Evolutionary conservation across 2,888 invertebrate species (phyloP).

Genomic region (Celastrina argiolus): DNA sequence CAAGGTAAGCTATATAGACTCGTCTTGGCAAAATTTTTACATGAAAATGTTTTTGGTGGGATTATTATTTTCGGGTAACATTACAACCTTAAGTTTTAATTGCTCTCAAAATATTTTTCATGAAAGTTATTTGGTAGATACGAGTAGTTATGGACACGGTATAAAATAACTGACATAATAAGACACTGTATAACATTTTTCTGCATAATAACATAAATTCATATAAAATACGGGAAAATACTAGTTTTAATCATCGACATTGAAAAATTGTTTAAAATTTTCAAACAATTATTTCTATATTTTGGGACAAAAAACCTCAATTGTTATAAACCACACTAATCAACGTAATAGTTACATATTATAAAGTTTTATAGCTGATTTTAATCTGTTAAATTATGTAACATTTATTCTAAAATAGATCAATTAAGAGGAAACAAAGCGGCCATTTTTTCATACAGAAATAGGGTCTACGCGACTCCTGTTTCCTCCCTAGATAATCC

Average conservation of each 20-base stretch:
- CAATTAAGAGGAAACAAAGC: too few species aligned
- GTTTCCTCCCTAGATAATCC: too few species aligned
- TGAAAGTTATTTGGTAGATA: too few species aligned
- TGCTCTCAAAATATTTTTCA: too few species aligned
- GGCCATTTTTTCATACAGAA: too few species aligned
- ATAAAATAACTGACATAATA: not conserved
- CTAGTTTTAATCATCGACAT: not conserved
- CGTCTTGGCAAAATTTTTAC: too few species aligned
- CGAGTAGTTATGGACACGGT: too few species aligned
- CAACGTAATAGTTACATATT: not conserved
- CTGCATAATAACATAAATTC: not conserved
- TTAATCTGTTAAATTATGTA: not conserved
- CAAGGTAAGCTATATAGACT: too few species aligned
- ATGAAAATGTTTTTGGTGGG: too few species aligned
- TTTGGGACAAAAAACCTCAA: not conserved
- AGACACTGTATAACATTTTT: not conserved
- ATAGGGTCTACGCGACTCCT: too few species aligned
- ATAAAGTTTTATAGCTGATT: not conserved
- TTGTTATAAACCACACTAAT: not conserved
- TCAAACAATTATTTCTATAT: not conserved
- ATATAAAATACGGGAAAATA: not conserved
- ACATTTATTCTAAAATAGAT: not conserved
- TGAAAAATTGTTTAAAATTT: not conserved
- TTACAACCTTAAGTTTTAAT: too few species aligned
- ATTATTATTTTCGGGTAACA: too few species aligned